Conservation (phyloP, 2,797 vertebrate genomes). For the Alosa sapidissima region DNA sequence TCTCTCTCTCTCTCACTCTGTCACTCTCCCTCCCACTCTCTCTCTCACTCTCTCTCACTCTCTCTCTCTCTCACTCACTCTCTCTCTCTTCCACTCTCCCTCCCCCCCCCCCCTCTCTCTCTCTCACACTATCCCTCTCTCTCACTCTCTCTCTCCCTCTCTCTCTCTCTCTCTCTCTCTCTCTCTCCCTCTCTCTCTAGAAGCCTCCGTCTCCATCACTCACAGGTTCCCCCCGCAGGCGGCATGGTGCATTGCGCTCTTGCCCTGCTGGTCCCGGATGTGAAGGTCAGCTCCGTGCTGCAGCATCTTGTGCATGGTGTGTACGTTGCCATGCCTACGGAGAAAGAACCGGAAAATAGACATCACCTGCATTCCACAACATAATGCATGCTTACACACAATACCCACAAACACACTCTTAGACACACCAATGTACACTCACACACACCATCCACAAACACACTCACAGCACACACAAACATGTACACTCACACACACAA, state of each 20-base stretch:
- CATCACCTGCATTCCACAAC: neutral
- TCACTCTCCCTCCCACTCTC: too few relatives aligned
- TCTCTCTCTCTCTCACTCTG: too few relatives aligned
- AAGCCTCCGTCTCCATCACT: conserved; percentile 27
- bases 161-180: too few relatives aligned
- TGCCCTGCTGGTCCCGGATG: conserved; percentile 71
- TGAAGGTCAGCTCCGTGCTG: conserved; percentile 73
- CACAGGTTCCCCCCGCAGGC: conserved; percentile 80
- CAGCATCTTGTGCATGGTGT: conserved; percentile 78
- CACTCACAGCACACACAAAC: neutral
- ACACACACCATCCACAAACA: neutral
- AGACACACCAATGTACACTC: neutral
- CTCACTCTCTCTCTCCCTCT: too few relatives aligned
- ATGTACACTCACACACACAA: neutral
- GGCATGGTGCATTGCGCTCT: conserved; percentile 76
- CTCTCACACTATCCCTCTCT: too few relatives aligned
- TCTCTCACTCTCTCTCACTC: too few relatives aligned
- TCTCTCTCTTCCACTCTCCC: too few relatives aligned
- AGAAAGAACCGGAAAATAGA: neutral
- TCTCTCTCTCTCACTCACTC: too few relatives aligned
- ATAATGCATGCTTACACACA: neutral
- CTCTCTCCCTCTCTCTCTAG: too few relatives aligned
- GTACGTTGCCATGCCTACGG: conserved; percentile 76
- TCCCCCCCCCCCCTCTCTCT: too few relatives aligned
- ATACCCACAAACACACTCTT: neutral